Conservation (phyloP, 2,113 vertebrate genomes). For the Arvicanthis niloticus region DNA sequence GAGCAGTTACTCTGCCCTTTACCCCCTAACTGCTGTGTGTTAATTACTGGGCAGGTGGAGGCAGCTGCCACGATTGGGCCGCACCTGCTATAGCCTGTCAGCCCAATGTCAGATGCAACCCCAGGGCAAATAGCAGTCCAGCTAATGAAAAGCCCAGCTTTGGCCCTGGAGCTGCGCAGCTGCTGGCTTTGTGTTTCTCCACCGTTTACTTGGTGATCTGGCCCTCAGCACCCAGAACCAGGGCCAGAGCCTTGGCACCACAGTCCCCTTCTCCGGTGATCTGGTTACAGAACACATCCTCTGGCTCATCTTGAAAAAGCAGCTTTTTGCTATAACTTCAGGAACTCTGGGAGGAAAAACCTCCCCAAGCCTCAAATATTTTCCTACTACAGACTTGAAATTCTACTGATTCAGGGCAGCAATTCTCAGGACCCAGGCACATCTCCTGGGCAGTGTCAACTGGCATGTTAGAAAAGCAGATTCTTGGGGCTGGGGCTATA, state of each 20-base stretch:
- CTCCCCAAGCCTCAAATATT: slow-evolving; percentile 13
- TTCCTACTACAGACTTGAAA: background rate
- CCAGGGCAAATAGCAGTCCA: slow-evolving; percentile 16
- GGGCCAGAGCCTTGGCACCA: background rate
- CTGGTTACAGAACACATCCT: slow-evolving; percentile 7
- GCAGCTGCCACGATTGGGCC: background rate
- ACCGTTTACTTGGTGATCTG: background rate
- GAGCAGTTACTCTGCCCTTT: background rate
- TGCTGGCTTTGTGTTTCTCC: background rate
- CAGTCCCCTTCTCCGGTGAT: slow-evolving; percentile 2
- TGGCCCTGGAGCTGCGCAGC: background rate
- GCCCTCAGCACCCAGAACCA: background rate
- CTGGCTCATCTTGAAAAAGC: slow-evolving; percentile 48
- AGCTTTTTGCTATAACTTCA: slow-evolving; percentile 29
- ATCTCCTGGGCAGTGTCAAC: background rate
- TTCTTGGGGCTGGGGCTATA: background rate
- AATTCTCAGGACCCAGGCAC: background rate
- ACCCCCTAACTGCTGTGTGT: background rate
- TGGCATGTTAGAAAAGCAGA: background rate
- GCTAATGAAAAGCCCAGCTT: slow-evolving; percentile 19
- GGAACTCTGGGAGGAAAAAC: background rate
- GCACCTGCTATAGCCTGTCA: slow-evolving; percentile 54
- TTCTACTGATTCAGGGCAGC: background rate
- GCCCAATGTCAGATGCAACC: background rate
- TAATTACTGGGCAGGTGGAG: background rate